Evolutionary conservation across 2,113 vertebrate species (phyloP).

Genomic region (Apaloderma vittatum): DNA sequence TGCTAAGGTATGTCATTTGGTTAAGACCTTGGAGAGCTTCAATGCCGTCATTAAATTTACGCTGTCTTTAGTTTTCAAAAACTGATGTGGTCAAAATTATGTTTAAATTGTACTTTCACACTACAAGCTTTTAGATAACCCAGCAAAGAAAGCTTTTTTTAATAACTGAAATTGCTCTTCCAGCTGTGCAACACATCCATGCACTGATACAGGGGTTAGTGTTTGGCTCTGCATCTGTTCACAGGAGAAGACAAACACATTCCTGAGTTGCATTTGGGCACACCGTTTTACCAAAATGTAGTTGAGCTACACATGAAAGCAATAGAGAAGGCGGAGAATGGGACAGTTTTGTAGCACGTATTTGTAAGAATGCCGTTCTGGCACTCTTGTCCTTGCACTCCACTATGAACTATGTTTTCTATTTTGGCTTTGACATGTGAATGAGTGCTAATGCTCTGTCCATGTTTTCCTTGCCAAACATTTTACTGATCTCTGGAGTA

Average conservation of each 20-base stretch:
- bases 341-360: not conserved
- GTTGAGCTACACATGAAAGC: constrained; percentile 45
- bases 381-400: constrained; percentile 46
- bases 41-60: not conserved
- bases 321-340: not conserved
- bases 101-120: not conserved
- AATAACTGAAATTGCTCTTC: not conserved
- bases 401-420: constrained; percentile 43
- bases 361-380: constrained; percentile 39
- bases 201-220: not conserved
- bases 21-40: not conserved
- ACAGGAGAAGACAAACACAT: not conserved
- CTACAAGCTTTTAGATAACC: not conserved
- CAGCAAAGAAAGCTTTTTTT: not conserved
- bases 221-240: constrained; percentile 2
- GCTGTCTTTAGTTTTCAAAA: not conserved
- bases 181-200: not conserved
- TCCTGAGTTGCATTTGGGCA: constrained; percentile 32
- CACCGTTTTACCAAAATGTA: constrained; percentile 7
- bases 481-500: constrained; percentile 45
- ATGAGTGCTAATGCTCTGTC: constrained; percentile 10
- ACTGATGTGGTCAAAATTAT: not conserved
- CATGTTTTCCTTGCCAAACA: constrained; percentile 39
- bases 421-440: constrained; percentile 60
- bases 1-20: not conserved